These are phyloP conservation scores for Otolemur crassicaudatus DNA, from an alignment of 2,797 vertebrate species.

Conservation along the genomic window DNA sequence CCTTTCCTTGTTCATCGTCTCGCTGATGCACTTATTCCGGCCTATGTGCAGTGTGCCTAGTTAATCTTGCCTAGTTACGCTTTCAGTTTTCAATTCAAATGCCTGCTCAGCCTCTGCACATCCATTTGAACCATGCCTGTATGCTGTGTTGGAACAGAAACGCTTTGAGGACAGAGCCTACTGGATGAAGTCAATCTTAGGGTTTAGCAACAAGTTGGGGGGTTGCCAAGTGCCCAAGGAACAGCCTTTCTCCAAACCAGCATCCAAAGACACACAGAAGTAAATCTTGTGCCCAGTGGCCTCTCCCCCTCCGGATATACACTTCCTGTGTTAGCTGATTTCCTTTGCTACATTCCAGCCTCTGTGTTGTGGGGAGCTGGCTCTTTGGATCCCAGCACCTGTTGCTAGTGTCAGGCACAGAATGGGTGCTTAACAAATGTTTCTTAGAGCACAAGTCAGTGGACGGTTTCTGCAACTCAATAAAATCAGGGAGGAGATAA, in stretches of 20 bases:
- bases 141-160: background rate
- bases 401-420: no score
- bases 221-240: background rate
- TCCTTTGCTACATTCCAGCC: background rate
- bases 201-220: background rate
- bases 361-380: background rate
- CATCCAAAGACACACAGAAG: rapidly evolving
- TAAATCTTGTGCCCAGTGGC: rapidly evolving
- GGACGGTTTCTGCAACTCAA: background rate
- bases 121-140: no score
- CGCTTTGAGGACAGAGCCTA: background rate
- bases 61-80: background rate
- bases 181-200: background rate
- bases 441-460: background rate
- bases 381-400: background rate
- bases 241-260: background rate
- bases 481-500: background rate
- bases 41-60: background rate
- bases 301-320: background rate
- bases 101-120: background rate
- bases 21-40: rapidly evolving
- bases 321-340: rapidly evolving
- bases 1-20: no score
- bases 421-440: background rate
- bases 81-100: background rate